phyloP scores from a whole-genome alignment of 2,888 invertebrate species.

The Lepidocyrtinus sp. region DNA sequence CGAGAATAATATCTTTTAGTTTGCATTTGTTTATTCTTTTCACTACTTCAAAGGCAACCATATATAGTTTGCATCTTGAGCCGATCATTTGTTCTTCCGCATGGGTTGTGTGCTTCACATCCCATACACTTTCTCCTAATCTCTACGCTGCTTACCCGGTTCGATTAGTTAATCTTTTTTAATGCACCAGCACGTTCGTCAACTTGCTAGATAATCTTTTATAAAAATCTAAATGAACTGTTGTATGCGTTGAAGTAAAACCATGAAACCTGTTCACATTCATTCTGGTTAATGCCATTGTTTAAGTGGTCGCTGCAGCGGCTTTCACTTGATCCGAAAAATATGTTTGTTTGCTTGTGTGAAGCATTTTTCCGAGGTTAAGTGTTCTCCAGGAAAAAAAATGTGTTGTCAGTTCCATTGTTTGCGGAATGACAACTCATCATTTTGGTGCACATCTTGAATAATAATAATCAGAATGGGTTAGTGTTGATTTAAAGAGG shows the following conservation, averaged over 20 bases:
- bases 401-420: slow-evolving; percentile 52
- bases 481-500: neutral
- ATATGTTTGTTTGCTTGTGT: neutral
- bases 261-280: neutral
- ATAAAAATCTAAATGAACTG: neutral
- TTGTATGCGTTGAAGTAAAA: slow-evolving; percentile 1
- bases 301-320: neutral
- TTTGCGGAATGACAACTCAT: slow-evolving; percentile 50
- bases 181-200: slow-evolving; percentile 8
- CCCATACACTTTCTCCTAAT: slow-evolving; percentile 11
- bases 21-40: slow-evolving; percentile 7
- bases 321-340: neutral
- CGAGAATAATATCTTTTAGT: neutral
- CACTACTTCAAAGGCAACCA: neutral
- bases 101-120: neutral
- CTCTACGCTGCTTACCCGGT: neutral
- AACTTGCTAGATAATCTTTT: too few species aligned
- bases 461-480: neutral
- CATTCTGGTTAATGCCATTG: too few species aligned
- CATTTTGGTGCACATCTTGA: slow-evolving; percentile 8
- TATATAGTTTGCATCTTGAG: neutral
- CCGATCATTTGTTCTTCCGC: slow-evolving; percentile 16
- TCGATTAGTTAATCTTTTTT: neutral
- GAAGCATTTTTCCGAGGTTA: neutral
- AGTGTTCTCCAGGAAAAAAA: neutral